These are phyloP conservation scores for Ammospiza maritima DNA, from an alignment of 2,797 vertebrate species.

Conservation along the genomic window DNA sequence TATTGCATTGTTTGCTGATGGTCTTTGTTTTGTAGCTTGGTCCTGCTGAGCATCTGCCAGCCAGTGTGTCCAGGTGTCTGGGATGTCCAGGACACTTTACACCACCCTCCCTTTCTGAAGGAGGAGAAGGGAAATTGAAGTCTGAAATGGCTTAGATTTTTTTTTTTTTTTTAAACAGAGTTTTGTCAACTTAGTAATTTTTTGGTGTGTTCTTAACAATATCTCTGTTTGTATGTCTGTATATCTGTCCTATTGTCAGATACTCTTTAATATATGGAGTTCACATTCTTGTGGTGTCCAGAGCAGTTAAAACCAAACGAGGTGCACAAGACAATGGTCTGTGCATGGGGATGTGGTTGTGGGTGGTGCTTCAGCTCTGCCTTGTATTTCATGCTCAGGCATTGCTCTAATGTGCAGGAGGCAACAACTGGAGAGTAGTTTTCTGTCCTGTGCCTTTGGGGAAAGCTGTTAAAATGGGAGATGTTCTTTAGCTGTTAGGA, in stretches of 20 bases:
- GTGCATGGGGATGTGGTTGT: accelerated
- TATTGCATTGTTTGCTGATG: neutral
- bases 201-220: neutral
- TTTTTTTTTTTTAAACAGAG: neutral
- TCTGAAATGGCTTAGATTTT: neutral
- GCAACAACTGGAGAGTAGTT: neutral
- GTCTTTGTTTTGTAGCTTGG: neutral
- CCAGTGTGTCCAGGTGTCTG: neutral
- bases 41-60: neutral
- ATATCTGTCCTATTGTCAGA: neutral
- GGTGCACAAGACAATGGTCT: neutral
- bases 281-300: neutral
- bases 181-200: neutral
- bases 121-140: neutral
- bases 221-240: neutral
- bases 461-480: neutral
- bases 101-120: neutral
- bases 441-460: neutral
- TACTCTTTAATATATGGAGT: neutral
- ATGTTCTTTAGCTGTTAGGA: neutral
- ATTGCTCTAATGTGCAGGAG: neutral
- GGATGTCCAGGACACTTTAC: neutral
- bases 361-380: neutral
- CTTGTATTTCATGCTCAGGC: neutral
- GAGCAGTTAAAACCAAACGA: neutral